Percentiles rank a stretch among this genome's conserved stretches.
Evolutionary conservation across 2,113 vertebrate species (phyloP).

Genomic region (Sander vitreus): DNA sequence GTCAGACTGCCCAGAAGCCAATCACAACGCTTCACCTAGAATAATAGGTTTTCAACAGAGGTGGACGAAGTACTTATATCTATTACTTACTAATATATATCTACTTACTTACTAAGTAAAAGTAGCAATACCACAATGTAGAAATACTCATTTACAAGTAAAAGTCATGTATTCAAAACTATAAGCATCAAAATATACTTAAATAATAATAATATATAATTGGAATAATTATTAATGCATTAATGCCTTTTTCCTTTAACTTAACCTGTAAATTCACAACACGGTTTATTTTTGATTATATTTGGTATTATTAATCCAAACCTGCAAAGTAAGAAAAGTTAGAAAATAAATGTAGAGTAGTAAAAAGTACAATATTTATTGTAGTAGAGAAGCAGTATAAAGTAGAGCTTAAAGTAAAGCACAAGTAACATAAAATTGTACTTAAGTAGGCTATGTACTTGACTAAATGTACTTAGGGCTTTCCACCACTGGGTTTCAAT

Average conservation of each 20-base stretch:
- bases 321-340: background rate
- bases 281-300: background rate
- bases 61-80: too few relatives aligned
- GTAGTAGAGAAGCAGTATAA: background rate
- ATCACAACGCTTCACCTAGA: conserved; percentile 25
- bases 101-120: too few relatives aligned
- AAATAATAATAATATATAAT: too few relatives aligned
- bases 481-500: background rate
- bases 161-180: background rate
- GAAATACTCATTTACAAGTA: background rate
- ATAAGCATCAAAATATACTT: background rate
- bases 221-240: too few relatives aligned
- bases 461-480: background rate
- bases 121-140: background rate
- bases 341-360: background rate
- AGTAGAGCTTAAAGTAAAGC: background rate
- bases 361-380: background rate
- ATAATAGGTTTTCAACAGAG: conserved; percentile 13
- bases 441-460: background rate
- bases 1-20: conserved; percentile 27
- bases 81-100: too few relatives aligned
- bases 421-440: background rate
- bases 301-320: background rate
- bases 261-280: background rate
- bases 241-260: background rate